These are phyloP conservation scores for Cairina moschata DNA, from an alignment of 2,113 vertebrate species.

Conservation along the genomic window DNA sequence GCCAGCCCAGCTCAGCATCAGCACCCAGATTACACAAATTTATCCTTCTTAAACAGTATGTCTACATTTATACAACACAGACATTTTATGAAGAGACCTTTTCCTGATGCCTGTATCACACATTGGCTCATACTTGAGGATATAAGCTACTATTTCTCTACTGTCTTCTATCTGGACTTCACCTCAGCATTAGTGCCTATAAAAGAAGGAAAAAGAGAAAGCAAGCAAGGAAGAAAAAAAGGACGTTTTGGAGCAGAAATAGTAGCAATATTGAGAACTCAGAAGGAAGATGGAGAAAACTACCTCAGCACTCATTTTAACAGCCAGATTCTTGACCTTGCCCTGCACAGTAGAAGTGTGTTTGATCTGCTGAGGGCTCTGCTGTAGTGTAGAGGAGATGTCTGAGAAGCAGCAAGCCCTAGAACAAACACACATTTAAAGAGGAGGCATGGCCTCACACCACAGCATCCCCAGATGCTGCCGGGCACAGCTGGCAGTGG, in stretches of 20 bases:
- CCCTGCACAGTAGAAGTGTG: neutral
- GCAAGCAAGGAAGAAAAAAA: neutral
- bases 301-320: neutral
- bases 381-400: neutral
- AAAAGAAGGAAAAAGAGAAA: constrained; percentile 58
- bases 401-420: neutral
- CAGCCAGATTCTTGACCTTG: neutral
- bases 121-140: constrained; percentile 36
- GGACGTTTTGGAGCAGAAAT: neutral
- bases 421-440: rapidly evolving
- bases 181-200: constrained; percentile 52
- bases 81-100: constrained; percentile 24
- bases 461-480: neutral
- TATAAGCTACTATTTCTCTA: constrained; percentile 51
- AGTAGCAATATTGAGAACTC: neutral
- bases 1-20: neutral
- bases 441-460: neutral
- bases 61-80: neutral
- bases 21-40: neutral
- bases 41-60: neutral
- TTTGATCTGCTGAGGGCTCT: neutral
- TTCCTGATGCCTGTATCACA: constrained; percentile 38
- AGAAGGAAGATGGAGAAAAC: neutral
- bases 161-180: constrained; percentile 49
- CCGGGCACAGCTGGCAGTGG: neutral